phyloP scores from a whole-genome alignment of 2,113 vertebrate species.

The mouse (Mus musculus) region DNA sequence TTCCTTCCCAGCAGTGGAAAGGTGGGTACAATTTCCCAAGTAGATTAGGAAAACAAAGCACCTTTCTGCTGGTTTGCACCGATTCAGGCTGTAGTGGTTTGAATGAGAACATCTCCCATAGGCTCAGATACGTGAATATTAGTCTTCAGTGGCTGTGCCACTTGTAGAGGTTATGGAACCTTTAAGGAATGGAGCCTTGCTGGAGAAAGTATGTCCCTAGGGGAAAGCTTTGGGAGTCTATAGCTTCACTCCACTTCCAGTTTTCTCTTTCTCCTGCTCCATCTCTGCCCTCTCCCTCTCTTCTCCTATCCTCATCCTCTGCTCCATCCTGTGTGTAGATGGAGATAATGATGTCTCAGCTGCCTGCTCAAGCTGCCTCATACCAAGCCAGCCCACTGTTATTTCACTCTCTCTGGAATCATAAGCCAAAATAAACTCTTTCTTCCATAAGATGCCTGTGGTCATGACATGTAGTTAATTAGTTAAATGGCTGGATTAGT shows the following conservation, averaged over 20 bases:
- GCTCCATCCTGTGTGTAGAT: not conserved
- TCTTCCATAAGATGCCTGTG: not conserved
- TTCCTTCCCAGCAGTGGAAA: too few species aligned
- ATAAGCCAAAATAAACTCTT: not conserved
- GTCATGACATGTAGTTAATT: too few species aligned
- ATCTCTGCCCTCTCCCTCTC: not conserved
- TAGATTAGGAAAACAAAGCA: not conserved
- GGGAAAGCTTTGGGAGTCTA: not conserved
- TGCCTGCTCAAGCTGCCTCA: not conserved
- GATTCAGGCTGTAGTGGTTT: not conserved
- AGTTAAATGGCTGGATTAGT: too few species aligned
- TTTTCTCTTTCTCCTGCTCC: too few species aligned
- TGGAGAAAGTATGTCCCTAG: not conserved
- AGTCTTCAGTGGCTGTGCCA: not conserved
- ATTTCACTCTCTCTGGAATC: not conserved
- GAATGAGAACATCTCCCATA: not conserved
- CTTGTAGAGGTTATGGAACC: not conserved
- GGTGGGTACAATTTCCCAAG: not conserved
- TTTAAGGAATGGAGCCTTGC: not conserved
- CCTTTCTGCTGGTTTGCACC: not conserved
- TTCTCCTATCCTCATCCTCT: not conserved
- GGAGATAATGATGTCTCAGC: not conserved
- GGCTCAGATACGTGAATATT: not conserved
- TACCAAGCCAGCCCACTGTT: not conserved
- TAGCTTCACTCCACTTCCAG: too few species aligned